Conservation (phyloP, 1,140 invertebrate species). For the Macrostomum lignano region DNA sequence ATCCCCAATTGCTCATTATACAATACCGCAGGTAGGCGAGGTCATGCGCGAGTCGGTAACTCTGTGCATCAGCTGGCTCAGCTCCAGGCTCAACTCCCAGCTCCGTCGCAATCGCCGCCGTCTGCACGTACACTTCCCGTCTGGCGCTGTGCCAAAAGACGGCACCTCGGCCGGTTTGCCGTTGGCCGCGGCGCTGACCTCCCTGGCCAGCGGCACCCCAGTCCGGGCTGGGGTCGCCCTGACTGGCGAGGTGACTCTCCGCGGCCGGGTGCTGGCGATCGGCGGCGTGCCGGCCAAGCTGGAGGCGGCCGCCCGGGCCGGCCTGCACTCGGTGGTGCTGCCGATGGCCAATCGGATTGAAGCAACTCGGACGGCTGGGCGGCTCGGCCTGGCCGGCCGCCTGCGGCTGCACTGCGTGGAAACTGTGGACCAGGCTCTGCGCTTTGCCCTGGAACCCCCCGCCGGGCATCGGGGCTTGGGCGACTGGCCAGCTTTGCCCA, state of each 20-base stretch:
- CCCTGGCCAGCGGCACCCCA: constrained; percentile 29
- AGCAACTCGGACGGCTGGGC: too few species aligned
- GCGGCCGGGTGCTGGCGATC: constrained; percentile 34
- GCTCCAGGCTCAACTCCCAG: constrained; percentile 8
- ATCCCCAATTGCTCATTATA: too few species aligned
- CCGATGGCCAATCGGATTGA: too few species aligned
- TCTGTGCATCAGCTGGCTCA: constrained; percentile 33
- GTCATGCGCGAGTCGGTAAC: constrained; percentile 36
- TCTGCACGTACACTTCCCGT: constrained; percentile 36
- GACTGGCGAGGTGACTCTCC: constrained; percentile 37
- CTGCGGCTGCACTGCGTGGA: too few species aligned
- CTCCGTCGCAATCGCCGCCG: neutral
- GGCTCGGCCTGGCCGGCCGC: too few species aligned
- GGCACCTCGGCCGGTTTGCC: constrained; percentile 36
- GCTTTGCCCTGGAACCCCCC: too few species aligned
- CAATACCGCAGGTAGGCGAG: constrained; percentile 34
- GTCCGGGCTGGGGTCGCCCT: constrained; percentile 33
- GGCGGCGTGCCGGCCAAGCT: too few species aligned
- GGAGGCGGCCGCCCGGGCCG: too few species aligned
- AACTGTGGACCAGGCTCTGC: too few species aligned
- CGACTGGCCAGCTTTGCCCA: too few species aligned
- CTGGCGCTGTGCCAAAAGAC: constrained; percentile 34
- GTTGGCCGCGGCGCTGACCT: constrained; percentile 32
- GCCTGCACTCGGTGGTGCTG: too few species aligned
- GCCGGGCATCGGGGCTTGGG: too few species aligned